A percentile compares a stretch with the other conserved stretches of the same genome.
Evolutionary conservation across 2,888 invertebrate species (phyloP).

Genomic region (Morpho helenor): DNA sequence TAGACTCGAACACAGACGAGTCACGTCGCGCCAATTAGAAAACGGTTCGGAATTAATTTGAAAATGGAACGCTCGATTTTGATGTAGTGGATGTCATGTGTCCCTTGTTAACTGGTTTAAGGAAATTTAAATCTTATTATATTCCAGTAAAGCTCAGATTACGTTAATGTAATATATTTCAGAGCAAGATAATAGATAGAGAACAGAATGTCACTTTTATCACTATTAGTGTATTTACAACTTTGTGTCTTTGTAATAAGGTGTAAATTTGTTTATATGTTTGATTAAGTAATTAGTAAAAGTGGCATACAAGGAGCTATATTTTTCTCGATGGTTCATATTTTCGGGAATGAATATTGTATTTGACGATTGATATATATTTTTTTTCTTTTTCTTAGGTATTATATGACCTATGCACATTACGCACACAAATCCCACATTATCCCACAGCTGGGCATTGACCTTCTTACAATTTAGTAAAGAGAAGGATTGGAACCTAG

Average conservation of each 20-base stretch:
- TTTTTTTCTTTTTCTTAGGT: not conserved
- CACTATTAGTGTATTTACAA: conserved; percentile 27
- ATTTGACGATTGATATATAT: conserved; percentile 13
- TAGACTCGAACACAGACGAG: conserved; percentile 56
- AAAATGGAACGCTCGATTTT: conserved; percentile 77
- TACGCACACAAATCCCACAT: too few relatives aligned
- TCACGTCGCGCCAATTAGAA: conserved; percentile 77
- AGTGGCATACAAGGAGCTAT: conserved; percentile 37
- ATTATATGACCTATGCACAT: not conserved
- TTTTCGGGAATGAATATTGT: conserved; percentile 21
- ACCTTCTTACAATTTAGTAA: too few relatives aligned
- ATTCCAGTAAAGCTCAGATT: conserved; percentile 21
- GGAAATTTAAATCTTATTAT: conserved; percentile 20
- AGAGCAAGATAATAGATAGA: conserved; percentile 32
- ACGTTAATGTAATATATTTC: conserved; percentile 29
- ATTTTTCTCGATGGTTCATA: conserved; percentile 30
- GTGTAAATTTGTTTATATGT: conserved; percentile 18
- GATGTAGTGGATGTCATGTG: conserved; percentile 72
- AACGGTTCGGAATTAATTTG: conserved; percentile 72
- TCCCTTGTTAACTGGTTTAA: conserved; percentile 22
- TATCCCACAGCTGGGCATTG: too few relatives aligned
- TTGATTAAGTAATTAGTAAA: conserved; percentile 42
- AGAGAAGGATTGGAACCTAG: too few relatives aligned
- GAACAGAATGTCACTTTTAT: conserved; percentile 34
- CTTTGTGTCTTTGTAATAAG: conserved; percentile 16